Base-by-base conservation (phyloP, 2,797 vertebrate species). In the Erpetoichthys calabaricus region DNA sequence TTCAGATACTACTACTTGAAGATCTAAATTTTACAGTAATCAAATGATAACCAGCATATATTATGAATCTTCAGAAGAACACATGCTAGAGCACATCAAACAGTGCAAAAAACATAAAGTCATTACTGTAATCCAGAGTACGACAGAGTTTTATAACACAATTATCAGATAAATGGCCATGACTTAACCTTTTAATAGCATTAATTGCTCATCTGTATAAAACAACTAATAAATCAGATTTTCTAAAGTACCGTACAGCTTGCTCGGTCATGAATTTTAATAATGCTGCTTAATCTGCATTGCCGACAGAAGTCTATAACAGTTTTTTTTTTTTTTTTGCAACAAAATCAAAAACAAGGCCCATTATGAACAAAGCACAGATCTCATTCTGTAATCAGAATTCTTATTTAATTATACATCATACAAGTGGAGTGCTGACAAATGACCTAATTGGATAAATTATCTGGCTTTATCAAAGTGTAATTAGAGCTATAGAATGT, bases 331-430 rank as follows among this genome's bases (percentile, higher is more conserved):
- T 45, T 45, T 51, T 9, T 51, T 9, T 51, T 42, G 59, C 56
- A 53, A 8, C 42, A 58, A 56, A 67, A 74, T 75, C 67, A 66
- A 63, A 70, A 59, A 68, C 62, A 71, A 58, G 64, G 47, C 66
- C 80, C 78, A 76, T 73, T 72, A 75, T 70, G 73, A 82, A 80
- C 78, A 78, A 81, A 82, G 78, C 62, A 58, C 62, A 62, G 73
- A 75, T 80, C 78, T 80, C 79, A 87, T 74, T 82, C 64, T 67
- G 73, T 75, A 73, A 83, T 82, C 74, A 73, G 76, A 82, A 73
- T 74, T 83, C 83, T 77, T 76, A 84, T 87, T 86, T 85, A 86
- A 90, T 87, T 82, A 86, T 77, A 81, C 76, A 74, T 78, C 72
- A 85, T 84, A 83, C 69, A 62, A 70, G 69, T 62, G 78, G 72